phyloP scores from a whole-genome alignment of 2,113 vertebrate species.

The Epinephelus cyanopodus region DNA sequence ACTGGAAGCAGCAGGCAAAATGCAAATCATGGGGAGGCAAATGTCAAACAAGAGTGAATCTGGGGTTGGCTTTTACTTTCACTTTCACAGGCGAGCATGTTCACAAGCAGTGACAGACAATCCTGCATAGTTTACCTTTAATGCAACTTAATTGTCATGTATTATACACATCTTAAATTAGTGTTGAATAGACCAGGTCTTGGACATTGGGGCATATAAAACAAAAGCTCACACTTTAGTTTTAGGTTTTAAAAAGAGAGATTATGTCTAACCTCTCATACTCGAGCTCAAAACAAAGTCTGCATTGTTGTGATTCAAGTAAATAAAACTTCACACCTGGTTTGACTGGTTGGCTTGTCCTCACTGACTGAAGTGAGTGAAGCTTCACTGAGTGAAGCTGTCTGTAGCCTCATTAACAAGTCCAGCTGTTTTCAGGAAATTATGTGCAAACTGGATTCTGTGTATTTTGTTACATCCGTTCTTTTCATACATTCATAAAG shows the following conservation, averaged over 20 bases:
- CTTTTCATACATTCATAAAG: conserved; percentile 10
- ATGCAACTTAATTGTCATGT: neutral
- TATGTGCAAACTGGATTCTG: conserved; percentile 5
- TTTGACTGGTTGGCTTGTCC: neutral
- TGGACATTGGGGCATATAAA: neutral
- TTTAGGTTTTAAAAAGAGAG: neutral
- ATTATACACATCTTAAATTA: neutral
- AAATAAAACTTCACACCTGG: neutral
- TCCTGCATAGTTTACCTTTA: neutral
- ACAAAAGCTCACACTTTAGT: conserved; percentile 21
- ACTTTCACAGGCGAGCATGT: too few relatives aligned
- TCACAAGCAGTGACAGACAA: too few relatives aligned
- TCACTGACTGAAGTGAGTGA: too few relatives aligned
- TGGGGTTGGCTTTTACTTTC: too few relatives aligned
- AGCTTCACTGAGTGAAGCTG: too few relatives aligned
- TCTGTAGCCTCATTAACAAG: too few relatives aligned
- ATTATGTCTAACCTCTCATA: too few relatives aligned
- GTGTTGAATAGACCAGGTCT: neutral
- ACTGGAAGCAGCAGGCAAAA: too few relatives aligned
- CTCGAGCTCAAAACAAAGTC: too few relatives aligned
- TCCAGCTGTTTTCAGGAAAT: neutral
- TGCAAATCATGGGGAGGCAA: too few relatives aligned
- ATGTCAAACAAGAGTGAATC: too few relatives aligned
- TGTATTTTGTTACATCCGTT: neutral
- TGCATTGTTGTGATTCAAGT: too few relatives aligned